Evolutionary conservation across 2,888 invertebrate species (phyloP), one percentile per base, ranked within the genome.

Genomic region (Synergus umbraculus): DNA sequence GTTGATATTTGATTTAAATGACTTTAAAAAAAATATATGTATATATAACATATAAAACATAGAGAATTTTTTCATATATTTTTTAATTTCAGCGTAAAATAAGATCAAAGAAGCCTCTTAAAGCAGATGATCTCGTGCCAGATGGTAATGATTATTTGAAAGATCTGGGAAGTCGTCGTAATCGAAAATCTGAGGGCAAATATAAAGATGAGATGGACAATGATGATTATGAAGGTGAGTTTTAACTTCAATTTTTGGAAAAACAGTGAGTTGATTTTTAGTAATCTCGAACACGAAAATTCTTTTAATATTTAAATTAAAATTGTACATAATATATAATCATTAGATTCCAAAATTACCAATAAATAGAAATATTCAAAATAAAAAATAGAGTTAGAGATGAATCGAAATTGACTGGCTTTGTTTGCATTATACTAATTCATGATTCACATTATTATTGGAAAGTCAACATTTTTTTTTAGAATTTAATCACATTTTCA

Each of bases 91-190:
- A 82, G 83, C 83, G 78, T 81, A 97, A 96, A 91, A 93, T 96
- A 37, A 92, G 96, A 0, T 93, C 94, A 64, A 95, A 94, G 88
- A 93, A 94, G 87, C 90, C 93, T 81, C 90, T 97, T 5, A 96
- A 95, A 86, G 96, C 96, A 0, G 96, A 96, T 84, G 97, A 97
- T 88, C 92, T 97, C 44, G 90, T 95, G 73, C 92, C 94, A 2
- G 87, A 89, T 76, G 87, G 83, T 76, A 89, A 86, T 63, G 91
- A 92, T 88, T 92, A 91, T 87, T 87, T 92, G 63, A 87, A 88
- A 69, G 92, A 91, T 86, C 86, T 91, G 10, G 92, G 92, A 73
- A 90, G 92, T 76, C 93, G 93, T 78, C 91, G 91, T 89, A 93
- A 93, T 92, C 93, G 82, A 92, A 93, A 87, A 91, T 93, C 76